Evolutionary conservation across 2,113 vertebrate species (phyloP), one percentile per base, ranked within the genome.

Genomic region (Centropristis striata): DNA sequence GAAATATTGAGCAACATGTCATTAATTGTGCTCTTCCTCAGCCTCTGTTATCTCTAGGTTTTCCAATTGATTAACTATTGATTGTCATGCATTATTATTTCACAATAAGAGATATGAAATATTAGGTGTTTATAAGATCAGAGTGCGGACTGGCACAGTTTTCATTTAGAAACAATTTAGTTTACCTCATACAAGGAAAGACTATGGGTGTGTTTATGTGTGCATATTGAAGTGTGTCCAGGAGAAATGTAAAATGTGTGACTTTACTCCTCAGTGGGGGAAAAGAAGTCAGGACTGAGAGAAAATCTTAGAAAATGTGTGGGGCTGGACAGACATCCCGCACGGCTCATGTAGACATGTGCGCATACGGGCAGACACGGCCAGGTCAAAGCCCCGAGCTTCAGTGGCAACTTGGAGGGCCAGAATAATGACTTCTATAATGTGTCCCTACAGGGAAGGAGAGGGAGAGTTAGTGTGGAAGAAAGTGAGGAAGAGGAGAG

Each of bases 391-490:
- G 65, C 61, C 57, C 55, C 3, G 1, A 57, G 85, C 64, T 65
- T 81, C 74, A 20, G 79, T 50, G 78, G 86, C 74, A 74, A 85
- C 86, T 86, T 78, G 80, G 81, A 78, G 85, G 86, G 67, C 64
- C 81, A 42, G 86, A 89, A 85, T 92, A 90, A 91, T 88, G 86
- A 89, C 86, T 70, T 85, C 71, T 58, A 84, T 88, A 86, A 90
- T 91, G 86, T 86, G 46, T 86, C 75, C 90, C 88, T 41, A 78
- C 79, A 51, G 91, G 68, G 72, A 46, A 65, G 21, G 65, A 75
- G 55, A 58, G 77, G n/a, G 63, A 36, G 78, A 46, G 85, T 42
- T 11, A 32, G 66, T 9, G 74, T 66, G 71, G 51, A 59, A 73
- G 71, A 80, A 79, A 80, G 75, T 71, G 77, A 86, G 77, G 32